Evolutionary conservation across 2,113 vertebrate species (phyloP).

Genomic region (Serinus canaria): DNA sequence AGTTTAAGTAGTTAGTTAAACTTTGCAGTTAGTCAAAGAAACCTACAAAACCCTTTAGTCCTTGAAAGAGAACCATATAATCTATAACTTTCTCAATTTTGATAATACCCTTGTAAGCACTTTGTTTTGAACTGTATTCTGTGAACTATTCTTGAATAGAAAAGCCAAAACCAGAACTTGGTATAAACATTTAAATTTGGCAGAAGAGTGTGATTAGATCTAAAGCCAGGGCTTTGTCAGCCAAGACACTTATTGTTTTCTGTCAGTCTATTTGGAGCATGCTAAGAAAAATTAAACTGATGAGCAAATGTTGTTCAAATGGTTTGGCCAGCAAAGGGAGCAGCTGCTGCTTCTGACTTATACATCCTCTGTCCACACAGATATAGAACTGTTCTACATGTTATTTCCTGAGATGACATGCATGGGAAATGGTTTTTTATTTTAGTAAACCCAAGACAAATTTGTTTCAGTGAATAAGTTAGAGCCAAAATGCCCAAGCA

Average conservation of each 20-base stretch:
- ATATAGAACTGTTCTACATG: not conserved
- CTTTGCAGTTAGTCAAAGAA: not conserved
- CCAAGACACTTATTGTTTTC: constrained; percentile 28
- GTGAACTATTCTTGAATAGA: not conserved
- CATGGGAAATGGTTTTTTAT: not conserved
- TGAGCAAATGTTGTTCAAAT: not conserved
- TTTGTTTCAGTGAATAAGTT: not conserved
- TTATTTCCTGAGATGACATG: not conserved
- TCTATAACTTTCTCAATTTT: not conserved
- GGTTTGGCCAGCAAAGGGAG: constrained; percentile 9
- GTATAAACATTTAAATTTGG: not conserved
- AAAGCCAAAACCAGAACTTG: not conserved
- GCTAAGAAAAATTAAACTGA: constrained; percentile 12
- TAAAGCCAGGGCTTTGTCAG: not conserved
- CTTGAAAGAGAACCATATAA: not conserved
- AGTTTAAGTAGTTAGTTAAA: not conserved
- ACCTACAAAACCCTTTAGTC: not conserved
- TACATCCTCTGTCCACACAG: not conserved
- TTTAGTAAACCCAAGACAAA: not conserved
- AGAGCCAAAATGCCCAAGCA: not conserved
- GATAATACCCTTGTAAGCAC: not conserved
- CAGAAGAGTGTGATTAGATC: not conserved
- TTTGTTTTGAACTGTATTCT: not conserved
- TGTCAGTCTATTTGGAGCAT: constrained; percentile 13
- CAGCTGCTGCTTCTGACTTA: constrained; percentile 30